Conservation (phyloP, 2,888 invertebrate genomes). For the Lutraria lutraria region DNA sequence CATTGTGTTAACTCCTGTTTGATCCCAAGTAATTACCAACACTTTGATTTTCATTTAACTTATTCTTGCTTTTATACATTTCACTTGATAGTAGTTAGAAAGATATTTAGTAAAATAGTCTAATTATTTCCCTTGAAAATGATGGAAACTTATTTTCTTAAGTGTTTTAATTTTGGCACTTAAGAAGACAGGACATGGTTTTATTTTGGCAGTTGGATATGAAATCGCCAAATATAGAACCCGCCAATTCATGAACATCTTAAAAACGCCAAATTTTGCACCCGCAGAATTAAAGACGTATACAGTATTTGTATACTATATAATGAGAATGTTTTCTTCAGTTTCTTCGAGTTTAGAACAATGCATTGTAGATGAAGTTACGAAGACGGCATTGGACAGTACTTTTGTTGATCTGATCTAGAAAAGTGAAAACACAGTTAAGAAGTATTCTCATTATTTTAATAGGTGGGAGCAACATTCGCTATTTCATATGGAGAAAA, state of each 20-base stretch:
- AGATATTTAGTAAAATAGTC: no score
- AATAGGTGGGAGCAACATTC: constrained; percentile 59
- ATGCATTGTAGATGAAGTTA: constrained; percentile 27
- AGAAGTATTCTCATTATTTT: constrained; percentile 53
- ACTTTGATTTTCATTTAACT: constrained; percentile 49
- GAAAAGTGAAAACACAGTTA: constrained; percentile 52
- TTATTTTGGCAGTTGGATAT: no score
- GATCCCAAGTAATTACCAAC: constrained; percentile 28
- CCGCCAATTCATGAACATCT: no score
- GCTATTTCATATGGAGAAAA: constrained; percentile 15
- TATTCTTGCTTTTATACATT: constrained; percentile 21
- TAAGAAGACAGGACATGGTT: no score
- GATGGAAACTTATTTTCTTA: no score
- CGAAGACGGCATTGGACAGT: background rate
- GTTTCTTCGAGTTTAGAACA: constrained; percentile 39
- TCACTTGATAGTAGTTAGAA: constrained; percentile 32
- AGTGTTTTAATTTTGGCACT: no score
- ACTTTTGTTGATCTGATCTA: constrained; percentile 21
- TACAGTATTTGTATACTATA: constrained; percentile 43
- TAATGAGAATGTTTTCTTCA: constrained; percentile 34
- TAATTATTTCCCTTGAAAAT: no score
- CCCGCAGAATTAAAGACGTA: no score
- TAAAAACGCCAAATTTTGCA: no score
- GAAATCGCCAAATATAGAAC: no score
- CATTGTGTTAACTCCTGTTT: no score